A percentile compares a stretch with the other conserved stretches of the same genome.
Conservation (phyloP, 2,113 vertebrate species). For the Probosciger aterrimus region DNA sequence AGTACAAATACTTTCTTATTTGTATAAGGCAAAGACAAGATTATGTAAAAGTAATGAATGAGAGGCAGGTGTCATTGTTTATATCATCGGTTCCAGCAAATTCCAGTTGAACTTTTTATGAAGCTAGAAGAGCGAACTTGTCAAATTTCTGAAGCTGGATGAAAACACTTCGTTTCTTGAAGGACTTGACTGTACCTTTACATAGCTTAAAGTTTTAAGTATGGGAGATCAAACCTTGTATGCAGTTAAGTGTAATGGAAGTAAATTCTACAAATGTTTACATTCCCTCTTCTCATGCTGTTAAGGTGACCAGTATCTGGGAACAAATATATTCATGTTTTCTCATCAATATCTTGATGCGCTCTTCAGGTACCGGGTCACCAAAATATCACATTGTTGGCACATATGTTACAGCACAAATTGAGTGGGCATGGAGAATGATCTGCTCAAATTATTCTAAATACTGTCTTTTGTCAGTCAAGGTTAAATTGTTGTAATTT, state of each 20-base stretch:
- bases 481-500: not conserved
- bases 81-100: not conserved
- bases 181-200: not conserved
- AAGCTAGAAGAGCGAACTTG: not conserved
- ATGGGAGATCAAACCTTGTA: not conserved
- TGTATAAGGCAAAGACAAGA: not conserved
- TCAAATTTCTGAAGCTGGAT: not conserved
- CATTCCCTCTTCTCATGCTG: not conserved
- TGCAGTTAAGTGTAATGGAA: not conserved
- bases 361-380: not conserved
- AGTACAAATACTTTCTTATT: not conserved
- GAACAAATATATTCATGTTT: not conserved
- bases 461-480: not conserved
- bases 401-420: not conserved
- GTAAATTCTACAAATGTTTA: not conserved
- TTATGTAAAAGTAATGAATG: not conserved
- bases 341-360: not conserved
- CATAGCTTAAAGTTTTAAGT: not conserved
- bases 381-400: not conserved
- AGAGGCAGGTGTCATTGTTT: not conserved
- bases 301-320: rapidly evolving
- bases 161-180: not conserved
- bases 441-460: not conserved
- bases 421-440: not conserved
- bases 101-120: not conserved